Conservation (phyloP, 2,888 invertebrate genomes). For the Empis livida region DNA sequence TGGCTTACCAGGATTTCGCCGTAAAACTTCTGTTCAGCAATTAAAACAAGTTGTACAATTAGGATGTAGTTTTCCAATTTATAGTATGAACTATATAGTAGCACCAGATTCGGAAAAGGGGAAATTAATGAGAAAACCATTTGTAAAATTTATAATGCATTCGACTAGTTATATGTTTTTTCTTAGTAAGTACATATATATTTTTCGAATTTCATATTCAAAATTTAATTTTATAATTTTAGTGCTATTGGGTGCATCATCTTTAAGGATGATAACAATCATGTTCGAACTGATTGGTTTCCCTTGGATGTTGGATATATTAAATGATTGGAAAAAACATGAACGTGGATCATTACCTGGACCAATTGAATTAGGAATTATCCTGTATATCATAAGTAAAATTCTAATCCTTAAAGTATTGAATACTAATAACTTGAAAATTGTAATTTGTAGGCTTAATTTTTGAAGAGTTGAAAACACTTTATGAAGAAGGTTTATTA, state of each 20-base stretch:
- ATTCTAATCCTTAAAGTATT: slow-evolving; percentile 8
- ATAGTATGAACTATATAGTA: slow-evolving; percentile 84
- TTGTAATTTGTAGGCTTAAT: slow-evolving; percentile 57
- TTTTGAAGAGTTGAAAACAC: slow-evolving; percentile 81
- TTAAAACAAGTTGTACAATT: slow-evolving; percentile 73
- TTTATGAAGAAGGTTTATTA: slow-evolving; percentile 80
- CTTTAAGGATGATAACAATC: slow-evolving; percentile 78
- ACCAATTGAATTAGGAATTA: slow-evolving; percentile 67
- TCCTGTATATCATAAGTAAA: slow-evolving; percentile 79
- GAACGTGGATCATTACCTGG: slow-evolving; percentile 70
- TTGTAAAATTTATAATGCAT: slow-evolving; percentile 96
- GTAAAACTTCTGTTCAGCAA: slow-evolving; percentile 82
- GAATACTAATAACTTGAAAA: not conserved
- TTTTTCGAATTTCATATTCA: not conserved
- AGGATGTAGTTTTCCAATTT: slow-evolving; percentile 85
- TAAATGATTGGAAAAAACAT: slow-evolving; percentile 62
- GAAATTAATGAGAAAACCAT: slow-evolving; percentile 89
- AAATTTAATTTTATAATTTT: slow-evolving; percentile 7
- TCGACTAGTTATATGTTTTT: slow-evolving; percentile 94
- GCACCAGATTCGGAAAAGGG: slow-evolving; percentile 82
- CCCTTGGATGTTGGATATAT: slow-evolving; percentile 59
- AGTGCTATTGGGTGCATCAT: slow-evolving; percentile 88
- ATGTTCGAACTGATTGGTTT: slow-evolving; percentile 67
- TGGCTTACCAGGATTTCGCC: slow-evolving; percentile 88
- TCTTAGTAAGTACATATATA: slow-evolving; percentile 59